Base-by-base conservation (phyloP, 2,113 vertebrate genomes). In the Sylvia atricapilla region DNA sequence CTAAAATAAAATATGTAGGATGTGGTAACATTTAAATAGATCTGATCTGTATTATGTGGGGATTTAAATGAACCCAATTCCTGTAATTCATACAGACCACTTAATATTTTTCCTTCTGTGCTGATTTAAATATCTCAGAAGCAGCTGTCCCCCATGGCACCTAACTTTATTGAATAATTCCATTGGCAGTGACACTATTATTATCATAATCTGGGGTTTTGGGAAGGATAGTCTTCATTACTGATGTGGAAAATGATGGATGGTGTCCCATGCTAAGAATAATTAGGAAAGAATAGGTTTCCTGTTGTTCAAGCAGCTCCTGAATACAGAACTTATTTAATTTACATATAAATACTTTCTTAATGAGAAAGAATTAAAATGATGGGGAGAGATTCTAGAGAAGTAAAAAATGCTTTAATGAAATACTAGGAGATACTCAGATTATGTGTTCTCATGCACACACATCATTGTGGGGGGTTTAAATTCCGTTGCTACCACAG, bases 241-340 rank as follows among this genome's bases (percentile, higher is more conserved):
- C 13, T 78, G 72, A 74, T 67, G 44, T 70, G n/a, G 47, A 75
- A 90, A 95, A 55, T 85, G 35, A 70, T 59, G 55, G 31, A 67
- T 81, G 59, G 35, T 86, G 91, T 95, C 44, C 87, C 33, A 59
- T 90, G 24, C 43, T 91, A 93, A 47, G 63, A 90, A 77, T 90
- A 88, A 93, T 93, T 77, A 68, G 67, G 59, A 62, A 86, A 95
- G 35, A 91, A 92, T 87, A 84, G 82, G n/a, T 63, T 93, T 95
- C 85, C 92, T 88, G 84, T 67, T 73, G 55, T 64, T 88, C 73
- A 73, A 82, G 5, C 2, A 2, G n/a, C 31, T 79, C 62, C 58
- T 91, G 87, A 89, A 82, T 84, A 89, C 14, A 23, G 18, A 89
- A 69, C 4, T 35, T 85, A 79, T 69, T 82, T 76, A 86, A 82